A percentile compares a stretch with the other conserved stretches of the same genome.
phyloP scores from a whole-genome alignment of 2,888 invertebrate genomes.

The Caenorhabditis becei region DNA sequence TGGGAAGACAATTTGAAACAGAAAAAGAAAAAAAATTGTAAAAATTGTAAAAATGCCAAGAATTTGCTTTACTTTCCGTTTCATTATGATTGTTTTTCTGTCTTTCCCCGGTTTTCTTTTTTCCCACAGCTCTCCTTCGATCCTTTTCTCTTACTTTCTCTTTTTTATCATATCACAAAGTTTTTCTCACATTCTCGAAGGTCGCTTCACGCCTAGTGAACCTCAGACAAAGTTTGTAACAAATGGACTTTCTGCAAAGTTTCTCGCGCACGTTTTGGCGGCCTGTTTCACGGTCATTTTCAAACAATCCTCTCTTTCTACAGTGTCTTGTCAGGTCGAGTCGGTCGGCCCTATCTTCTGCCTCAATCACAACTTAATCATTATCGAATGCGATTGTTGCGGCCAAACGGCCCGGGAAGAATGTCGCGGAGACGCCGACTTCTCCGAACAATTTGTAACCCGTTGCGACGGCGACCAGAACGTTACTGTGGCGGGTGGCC shows the following conservation, averaged over 20 bases:
- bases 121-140: too few relatives aligned
- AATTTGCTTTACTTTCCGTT: too few relatives aligned
- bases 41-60: too few relatives aligned
- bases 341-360: conserved; percentile 51
- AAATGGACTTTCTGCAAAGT: conserved; percentile 3
- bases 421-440: conserved; percentile 26
- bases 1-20: too few relatives aligned
- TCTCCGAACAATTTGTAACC: conserved; percentile 58
- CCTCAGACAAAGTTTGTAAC: background rate
- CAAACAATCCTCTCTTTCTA: conserved; percentile 14
- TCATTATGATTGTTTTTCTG: too few relatives aligned
- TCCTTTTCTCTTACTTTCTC: background rate
- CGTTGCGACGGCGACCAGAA: conserved; percentile 49
- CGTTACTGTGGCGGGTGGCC: conserved; percentile 41
- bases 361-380: conserved; percentile 64
- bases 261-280: background rate
- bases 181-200: background rate
- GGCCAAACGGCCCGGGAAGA: conserved; percentile 10
- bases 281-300: conserved; percentile 59
- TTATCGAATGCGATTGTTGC: conserved; percentile 57
- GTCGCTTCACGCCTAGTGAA: too few relatives aligned
- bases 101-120: too few relatives aligned
- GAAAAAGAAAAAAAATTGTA: too few relatives aligned
- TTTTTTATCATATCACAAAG: background rate
- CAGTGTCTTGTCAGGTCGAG: conserved; percentile 4